A percentile compares a stretch with the other conserved stretches of the same genome.
Evolutionary conservation across 2,888 invertebrate genomes (phyloP).

Genomic region (Leptopilina syphax): DNA sequence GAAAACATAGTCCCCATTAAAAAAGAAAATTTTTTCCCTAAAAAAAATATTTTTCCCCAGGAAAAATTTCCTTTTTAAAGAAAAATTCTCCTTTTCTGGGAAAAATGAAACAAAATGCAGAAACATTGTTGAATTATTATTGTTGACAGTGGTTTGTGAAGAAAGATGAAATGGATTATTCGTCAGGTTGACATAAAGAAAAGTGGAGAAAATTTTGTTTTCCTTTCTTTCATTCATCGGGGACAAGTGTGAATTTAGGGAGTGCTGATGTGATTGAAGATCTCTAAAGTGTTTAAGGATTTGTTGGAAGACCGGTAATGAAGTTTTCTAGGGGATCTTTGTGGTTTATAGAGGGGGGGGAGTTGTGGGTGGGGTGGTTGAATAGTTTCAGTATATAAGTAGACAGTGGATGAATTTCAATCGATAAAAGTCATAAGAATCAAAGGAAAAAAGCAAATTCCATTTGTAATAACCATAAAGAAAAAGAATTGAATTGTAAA

Average conservation of each 20-base stretch:
- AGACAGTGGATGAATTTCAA: conserved; percentile 15
- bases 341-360: background rate
- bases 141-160: background rate
- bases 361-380: background rate
- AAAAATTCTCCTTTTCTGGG: too few species aligned
- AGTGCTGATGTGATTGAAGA: conserved; percentile 20
- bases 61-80: too few species aligned
- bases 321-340: background rate
- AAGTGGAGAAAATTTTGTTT: too few species aligned
- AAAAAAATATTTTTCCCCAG: too few species aligned
- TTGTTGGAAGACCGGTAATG: conserved; percentile 18
- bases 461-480: background rate
- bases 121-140: too few species aligned
- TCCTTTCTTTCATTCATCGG: background rate
- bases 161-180: background rate
- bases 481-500: conserved; percentile 8
- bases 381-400: background rate
- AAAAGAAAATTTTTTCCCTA: too few species aligned
- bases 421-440: conserved; percentile 8
- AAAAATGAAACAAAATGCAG: too few species aligned
- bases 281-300: background rate
- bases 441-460: conserved; percentile 7
- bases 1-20: too few species aligned
- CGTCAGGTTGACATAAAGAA: too few species aligned
- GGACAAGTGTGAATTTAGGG: conserved; percentile 15